phyloP scores from a whole-genome alignment of 1,140 invertebrate species.

The Octopus sinensis region DNA sequence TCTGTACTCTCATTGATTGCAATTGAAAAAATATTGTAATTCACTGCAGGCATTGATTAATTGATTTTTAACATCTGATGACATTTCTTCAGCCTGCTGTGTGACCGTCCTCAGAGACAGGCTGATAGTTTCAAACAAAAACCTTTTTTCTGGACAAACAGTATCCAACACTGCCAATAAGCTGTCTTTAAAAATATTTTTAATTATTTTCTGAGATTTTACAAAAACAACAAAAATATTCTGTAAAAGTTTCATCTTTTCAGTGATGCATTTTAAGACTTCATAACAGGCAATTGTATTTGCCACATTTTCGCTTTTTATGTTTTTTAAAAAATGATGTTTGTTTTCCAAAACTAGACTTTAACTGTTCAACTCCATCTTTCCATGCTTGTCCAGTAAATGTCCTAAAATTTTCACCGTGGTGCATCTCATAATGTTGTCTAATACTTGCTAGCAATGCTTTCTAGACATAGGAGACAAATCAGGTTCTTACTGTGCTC shows the following conservation, averaged over 20 bases:
- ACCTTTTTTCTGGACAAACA: constrained; percentile 1
- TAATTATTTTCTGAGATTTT: no score
- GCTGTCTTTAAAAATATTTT: not conserved
- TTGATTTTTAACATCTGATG: not conserved
- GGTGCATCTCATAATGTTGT: not conserved
- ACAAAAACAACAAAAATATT: not conserved
- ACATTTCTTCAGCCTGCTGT: not conserved
- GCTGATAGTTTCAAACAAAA: not conserved
- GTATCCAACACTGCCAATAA: not conserved
- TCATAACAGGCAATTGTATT: not conserved
- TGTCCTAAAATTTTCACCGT: not conserved
- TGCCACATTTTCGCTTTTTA: not conserved
- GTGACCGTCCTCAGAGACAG: not conserved
- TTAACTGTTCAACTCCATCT: not conserved
- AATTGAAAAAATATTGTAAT: not conserved
- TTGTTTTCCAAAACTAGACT: not conserved
- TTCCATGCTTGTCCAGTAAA: not conserved
- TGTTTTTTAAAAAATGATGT: not conserved
- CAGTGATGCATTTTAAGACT: not conserved
- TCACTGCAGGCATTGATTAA: not conserved
- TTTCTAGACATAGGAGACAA: not conserved
- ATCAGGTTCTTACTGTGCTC: not conserved
- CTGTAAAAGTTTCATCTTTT: not conserved
- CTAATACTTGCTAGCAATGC: not conserved
- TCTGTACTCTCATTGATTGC: not conserved